These are phyloP conservation scores for Miniopterus natalensis DNA, from an alignment of 2,113 vertebrate species.

Conservation along the genomic window DNA sequence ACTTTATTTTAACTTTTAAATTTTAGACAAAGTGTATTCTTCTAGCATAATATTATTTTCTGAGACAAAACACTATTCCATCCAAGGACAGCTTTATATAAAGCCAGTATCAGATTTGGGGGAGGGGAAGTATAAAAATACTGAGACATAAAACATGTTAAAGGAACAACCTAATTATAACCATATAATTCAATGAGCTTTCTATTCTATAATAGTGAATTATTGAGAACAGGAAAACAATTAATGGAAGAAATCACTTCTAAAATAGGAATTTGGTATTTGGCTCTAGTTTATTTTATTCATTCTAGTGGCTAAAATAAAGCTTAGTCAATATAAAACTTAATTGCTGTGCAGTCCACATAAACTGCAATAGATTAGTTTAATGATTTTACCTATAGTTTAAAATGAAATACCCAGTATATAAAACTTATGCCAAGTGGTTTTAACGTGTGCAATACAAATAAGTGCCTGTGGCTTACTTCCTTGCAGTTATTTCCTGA, in stretches of 20 bases:
- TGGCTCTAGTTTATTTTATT: constrained; percentile 65
- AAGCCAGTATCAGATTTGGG: neutral
- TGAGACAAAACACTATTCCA: neutral
- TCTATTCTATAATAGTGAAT: constrained; percentile 66
- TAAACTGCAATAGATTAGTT: constrained; percentile 62
- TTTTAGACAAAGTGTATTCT: neutral
- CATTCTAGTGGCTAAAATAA: constrained; percentile 66
- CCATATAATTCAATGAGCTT: constrained; percentile 43
- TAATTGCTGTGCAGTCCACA: constrained; percentile 31
- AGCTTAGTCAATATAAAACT: constrained; percentile 52
- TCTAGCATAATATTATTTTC: constrained; percentile 14
- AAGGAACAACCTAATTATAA: constrained; percentile 70
- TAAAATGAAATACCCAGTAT: constrained; percentile 37
- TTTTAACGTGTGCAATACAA: neutral
- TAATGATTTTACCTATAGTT: constrained; percentile 60
- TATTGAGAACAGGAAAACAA: constrained; percentile 70
- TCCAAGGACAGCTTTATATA: constrained; percentile 24
- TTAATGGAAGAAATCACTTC: constrained; percentile 75
- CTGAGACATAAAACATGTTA: constrained; percentile 72
- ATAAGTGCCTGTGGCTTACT: neutral
- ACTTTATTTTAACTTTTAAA: constrained; percentile 16
- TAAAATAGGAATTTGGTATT: constrained; percentile 53
- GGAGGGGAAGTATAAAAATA: constrained; percentile 33
- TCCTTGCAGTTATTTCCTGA: neutral
- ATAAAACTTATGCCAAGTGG: neutral